Conservation (phyloP, 2,888 invertebrate species). For the Eudemis profundana region DNA sequence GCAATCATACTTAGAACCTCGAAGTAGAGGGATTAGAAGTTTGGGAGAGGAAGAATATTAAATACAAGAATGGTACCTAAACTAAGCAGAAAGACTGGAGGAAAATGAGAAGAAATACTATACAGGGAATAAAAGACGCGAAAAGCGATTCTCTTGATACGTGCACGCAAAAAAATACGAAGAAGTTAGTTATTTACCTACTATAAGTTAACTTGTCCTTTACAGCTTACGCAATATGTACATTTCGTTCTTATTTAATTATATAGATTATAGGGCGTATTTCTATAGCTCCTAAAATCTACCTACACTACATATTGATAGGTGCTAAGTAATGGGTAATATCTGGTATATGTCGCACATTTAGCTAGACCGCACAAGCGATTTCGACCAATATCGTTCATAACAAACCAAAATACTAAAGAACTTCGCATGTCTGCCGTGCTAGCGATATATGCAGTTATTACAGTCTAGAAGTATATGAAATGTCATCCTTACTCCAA, state of each 20-base stretch:
- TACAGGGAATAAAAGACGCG: no score
- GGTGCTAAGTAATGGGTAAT: neutral
- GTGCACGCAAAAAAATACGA: neutral
- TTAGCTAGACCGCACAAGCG: neutral
- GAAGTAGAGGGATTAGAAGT: no score
- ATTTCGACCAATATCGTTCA: neutral
- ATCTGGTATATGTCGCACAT: constrained; percentile 6
- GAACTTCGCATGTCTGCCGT: neutral
- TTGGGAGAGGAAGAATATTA: no score
- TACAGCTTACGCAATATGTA: neutral
- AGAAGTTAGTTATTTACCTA: neutral
- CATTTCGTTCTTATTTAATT: neutral
- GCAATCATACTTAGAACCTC: no score
- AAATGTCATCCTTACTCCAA: no score
- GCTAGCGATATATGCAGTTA: no score
- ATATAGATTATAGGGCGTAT: neutral
- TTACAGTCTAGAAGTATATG: no score
- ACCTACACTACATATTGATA: neutral
- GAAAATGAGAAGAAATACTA: no score
- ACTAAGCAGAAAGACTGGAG: no score
- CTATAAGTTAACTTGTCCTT: constrained; percentile 12
- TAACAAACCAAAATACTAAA: neutral
- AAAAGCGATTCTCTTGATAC: neutral
- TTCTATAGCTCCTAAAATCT: neutral
- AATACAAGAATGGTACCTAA: no score